Evolutionary conservation across 2,888 invertebrate genomes (phyloP).

Genomic region (Caenorhabditis drosophilae): DNA sequence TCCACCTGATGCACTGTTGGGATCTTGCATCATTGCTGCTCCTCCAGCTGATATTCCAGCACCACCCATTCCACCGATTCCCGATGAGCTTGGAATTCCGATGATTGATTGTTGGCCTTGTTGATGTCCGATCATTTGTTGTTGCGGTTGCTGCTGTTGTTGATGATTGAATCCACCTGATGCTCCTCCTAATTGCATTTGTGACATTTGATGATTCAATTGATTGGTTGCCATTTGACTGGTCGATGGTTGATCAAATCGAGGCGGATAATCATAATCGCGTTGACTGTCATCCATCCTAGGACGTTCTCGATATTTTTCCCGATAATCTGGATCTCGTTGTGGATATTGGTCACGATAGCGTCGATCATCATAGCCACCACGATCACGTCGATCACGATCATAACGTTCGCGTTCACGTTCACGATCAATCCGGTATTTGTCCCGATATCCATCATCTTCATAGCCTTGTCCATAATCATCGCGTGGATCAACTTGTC

Average conservation of each 20-base stretch:
- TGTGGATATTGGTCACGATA: conserved; percentile 7
- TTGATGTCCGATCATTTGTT: conserved; percentile 8
- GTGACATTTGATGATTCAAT: conserved; percentile 41
- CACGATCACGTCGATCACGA: conserved; percentile 18
- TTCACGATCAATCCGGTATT: conserved; percentile 7
- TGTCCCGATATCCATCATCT: conserved; percentile 9
- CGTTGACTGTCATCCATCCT: not conserved
- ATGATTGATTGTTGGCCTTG: conserved; percentile 16
- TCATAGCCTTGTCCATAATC: conserved; percentile 10
- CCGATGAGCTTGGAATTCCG: conserved; percentile 24
- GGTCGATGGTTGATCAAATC: conserved; percentile 14
- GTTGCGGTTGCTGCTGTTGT: conserved; percentile 4
- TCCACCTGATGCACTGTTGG: not conserved
- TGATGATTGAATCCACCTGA: too few relatives aligned
- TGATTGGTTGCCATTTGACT: conserved; percentile 9
- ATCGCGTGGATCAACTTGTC: conserved; percentile 5
- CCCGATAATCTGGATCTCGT: conserved; percentile 3
- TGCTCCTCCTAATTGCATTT: conserved; percentile 23
- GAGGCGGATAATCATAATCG: conserved; percentile 10
- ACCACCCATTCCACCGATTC: conserved; percentile 37
- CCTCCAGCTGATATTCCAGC: conserved; percentile 11
- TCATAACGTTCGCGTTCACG: conserved; percentile 18
- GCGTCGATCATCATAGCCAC: conserved; percentile 9
- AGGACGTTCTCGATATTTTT: not conserved
- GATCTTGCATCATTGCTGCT: not conserved